phyloP scores from a whole-genome alignment of 1,140 invertebrate genomes.

The Formica selysi region DNA sequence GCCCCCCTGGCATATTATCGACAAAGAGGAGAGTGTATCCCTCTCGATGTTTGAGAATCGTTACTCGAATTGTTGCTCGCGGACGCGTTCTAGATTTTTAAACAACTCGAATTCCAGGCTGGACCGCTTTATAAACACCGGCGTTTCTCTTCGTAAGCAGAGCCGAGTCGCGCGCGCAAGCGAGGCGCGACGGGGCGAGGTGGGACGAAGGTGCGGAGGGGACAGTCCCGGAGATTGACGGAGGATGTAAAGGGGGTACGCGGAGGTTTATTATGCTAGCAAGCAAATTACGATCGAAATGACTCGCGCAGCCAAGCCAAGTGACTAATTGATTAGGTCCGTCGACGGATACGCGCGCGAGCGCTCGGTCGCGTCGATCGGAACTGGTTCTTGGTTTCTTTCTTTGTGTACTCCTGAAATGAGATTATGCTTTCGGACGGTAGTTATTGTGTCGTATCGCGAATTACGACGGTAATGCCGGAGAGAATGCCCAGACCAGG shows the following conservation, averaged over 20 bases:
- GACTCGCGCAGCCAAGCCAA: constrained; percentile 72
- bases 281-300: constrained; percentile 80
- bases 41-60: constrained; percentile 66
- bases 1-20: constrained; percentile 71
- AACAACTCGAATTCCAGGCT: constrained; percentile 83
- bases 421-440: constrained; percentile 61
- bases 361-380: constrained; percentile 38
- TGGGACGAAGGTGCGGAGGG: neutral
- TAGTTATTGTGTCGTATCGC: constrained; percentile 62
- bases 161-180: neutral
- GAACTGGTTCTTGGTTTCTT: constrained; percentile 62
- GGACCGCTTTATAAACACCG: constrained; percentile 79
- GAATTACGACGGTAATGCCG: constrained; percentile 57
- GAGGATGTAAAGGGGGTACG: constrained; percentile 34
- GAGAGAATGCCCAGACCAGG: constrained; percentile 7
- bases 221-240: constrained; percentile 34
- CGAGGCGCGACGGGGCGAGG: constrained; percentile 15
- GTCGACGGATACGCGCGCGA: constrained; percentile 40
- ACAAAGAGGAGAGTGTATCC: constrained; percentile 73
- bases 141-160: constrained; percentile 51
- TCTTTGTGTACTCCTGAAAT: constrained; percentile 65
- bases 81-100: constrained; percentile 76
- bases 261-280: constrained; percentile 79
- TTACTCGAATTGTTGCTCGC: constrained; percentile 80
- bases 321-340: constrained; percentile 79